Conservation (phyloP, 2,888 invertebrate species). For the Uloborus plumipes region DNA sequence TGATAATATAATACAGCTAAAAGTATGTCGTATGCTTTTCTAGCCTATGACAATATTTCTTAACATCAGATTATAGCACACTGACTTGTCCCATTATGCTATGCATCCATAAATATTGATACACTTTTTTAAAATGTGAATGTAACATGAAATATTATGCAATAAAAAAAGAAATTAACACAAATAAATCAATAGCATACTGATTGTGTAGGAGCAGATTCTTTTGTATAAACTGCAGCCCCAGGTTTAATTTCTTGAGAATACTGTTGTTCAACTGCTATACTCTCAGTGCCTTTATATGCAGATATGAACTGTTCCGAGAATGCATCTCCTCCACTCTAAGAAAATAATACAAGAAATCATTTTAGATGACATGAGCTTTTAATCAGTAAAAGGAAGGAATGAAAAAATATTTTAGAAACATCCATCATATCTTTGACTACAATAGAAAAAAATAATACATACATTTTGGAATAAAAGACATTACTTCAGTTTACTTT, state of each 20-base stretch:
- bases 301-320: slow-evolving; percentile 15
- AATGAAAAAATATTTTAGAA: no score
- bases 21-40: no score
- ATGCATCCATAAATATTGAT: no score
- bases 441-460: no score
- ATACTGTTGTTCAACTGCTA: slow-evolving; percentile 1
- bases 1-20: no score
- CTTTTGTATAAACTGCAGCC: not conserved
- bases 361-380: not conserved
- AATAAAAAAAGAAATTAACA: not conserved
- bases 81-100: no score
- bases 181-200: not conserved
- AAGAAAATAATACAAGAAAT: slow-evolving; percentile 1
- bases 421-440: no score
- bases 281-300: slow-evolving; percentile 9
- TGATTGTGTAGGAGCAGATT: not conserved
- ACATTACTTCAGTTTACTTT: no score
- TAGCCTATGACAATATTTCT: no score
- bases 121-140: no score
- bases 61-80: no score
- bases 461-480: no score
- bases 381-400: not conserved
- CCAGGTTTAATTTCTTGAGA: not conserved
- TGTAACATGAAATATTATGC: not conserved
- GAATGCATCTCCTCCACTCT: slow-evolving; percentile 21